Conservation (phyloP, 2,888 invertebrate species). For the Lasioglossum vierecki region DNA sequence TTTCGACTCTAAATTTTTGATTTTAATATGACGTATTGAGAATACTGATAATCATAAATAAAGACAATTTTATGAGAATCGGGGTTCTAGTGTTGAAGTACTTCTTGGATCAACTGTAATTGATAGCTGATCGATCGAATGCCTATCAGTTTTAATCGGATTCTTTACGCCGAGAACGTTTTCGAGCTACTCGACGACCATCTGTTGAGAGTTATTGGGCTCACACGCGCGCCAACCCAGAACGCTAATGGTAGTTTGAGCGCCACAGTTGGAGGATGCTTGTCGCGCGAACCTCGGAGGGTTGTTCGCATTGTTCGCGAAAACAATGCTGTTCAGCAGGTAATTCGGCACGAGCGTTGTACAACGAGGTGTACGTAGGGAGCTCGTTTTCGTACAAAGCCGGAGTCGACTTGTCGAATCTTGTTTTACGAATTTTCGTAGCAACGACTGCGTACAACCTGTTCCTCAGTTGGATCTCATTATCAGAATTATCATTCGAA, state of each 20-base stretch:
- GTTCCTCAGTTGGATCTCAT: background rate
- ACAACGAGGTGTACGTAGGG: constrained; percentile 59
- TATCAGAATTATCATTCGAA: background rate
- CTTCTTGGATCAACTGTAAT: background rate
- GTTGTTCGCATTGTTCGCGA: constrained; percentile 70
- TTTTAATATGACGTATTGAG: too few species aligned
- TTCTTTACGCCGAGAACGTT: background rate
- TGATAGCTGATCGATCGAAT: background rate
- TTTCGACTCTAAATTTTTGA: too few species aligned
- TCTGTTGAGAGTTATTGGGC: constrained; percentile 2
- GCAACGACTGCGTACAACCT: background rate
- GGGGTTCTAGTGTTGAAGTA: background rate
- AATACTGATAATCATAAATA: background rate
- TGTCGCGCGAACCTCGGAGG: constrained; percentile 62
- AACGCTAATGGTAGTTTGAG: constrained; percentile 55
- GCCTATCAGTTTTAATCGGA: background rate
- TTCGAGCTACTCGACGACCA: background rate
- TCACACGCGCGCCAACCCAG: background rate
- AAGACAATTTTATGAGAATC: background rate
- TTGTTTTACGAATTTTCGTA: constrained; percentile 61
- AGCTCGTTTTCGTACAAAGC: constrained; percentile 50
- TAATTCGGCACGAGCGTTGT: constrained; percentile 65
- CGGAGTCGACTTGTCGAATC: constrained; percentile 50
- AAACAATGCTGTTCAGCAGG: constrained; percentile 70
- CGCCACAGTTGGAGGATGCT: constrained; percentile 53